Percentiles rank a stretch among this genome's conserved stretches.
Evolutionary conservation across 2,888 invertebrate species (phyloP).

Genomic region (Thysanoteuthis rhombus): DNA sequence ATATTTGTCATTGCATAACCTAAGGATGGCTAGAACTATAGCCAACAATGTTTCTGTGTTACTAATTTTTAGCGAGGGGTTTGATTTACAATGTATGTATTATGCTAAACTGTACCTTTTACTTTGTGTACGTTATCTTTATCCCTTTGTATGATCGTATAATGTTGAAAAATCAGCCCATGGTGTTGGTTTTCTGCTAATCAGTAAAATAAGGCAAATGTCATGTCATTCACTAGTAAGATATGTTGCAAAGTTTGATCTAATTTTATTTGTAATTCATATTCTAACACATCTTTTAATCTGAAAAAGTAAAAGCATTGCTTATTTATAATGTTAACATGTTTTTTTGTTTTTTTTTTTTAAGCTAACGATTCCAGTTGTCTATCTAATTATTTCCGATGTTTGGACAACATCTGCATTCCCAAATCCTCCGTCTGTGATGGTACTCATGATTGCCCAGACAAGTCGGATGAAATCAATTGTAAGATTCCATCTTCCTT

Average conservation of each 20-base stretch:
- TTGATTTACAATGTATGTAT: no score
- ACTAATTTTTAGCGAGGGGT: no score
- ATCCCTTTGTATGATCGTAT: no score
- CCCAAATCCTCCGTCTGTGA: constrained; percentile 58
- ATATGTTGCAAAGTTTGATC: not conserved
- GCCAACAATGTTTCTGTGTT: no score
- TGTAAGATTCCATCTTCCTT: constrained; percentile 35
- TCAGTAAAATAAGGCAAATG: no score
- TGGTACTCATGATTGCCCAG: constrained; percentile 59
- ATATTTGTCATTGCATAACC: no score
- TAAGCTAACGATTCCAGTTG: constrained; percentile 69
- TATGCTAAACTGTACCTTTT: no score
- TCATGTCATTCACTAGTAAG: not conserved
- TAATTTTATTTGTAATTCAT: not conserved
- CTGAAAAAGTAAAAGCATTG: not conserved
- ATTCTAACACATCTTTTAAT: not conserved
- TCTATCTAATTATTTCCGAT: constrained; percentile 76
- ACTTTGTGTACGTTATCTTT: no score
- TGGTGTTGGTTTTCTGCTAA: no score
- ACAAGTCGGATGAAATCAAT: constrained; percentile 62
- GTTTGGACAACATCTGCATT: constrained; percentile 66
- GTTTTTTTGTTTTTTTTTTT: constrained; percentile 28
- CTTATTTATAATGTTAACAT: not conserved
- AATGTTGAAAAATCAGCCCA: no score
- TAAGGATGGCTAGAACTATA: no score